A percentile compares a stretch with the other conserved stretches of the same genome.
phyloP scores from a whole-genome alignment of 1,140 invertebrate genomes.

The Pseudomyrmex flavicornis region DNA sequence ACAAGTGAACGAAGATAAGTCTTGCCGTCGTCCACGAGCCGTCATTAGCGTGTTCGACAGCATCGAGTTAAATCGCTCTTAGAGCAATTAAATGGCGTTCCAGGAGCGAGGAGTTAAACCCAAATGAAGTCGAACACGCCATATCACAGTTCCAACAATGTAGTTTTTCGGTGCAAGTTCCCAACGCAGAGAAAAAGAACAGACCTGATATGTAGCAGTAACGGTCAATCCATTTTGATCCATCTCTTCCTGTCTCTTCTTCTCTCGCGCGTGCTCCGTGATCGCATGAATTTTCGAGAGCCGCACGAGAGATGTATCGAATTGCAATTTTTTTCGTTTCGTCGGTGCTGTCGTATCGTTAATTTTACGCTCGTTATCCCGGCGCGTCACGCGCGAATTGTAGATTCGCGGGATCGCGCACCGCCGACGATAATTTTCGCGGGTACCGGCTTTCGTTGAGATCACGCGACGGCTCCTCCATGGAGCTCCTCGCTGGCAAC shows the following conservation, averaged over 20 bases:
- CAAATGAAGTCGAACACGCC: too few relatives aligned
- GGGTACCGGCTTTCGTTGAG: conserved; percentile 28
- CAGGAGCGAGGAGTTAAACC: too few relatives aligned
- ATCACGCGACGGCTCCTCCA: conserved; percentile 33
- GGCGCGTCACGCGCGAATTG: not conserved
- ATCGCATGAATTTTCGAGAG: conserved; percentile 33
- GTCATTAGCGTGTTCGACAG: too few relatives aligned
- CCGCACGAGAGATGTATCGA: not conserved
- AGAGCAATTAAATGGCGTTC: too few relatives aligned
- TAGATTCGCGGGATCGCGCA: not conserved
- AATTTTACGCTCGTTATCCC: not conserved
- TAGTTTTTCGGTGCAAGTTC: too few relatives aligned
- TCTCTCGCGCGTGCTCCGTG: not conserved
- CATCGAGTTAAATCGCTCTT: too few relatives aligned
- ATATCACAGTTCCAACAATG: too few relatives aligned
- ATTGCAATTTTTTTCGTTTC: not conserved
- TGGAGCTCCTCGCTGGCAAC: conserved; percentile 44
- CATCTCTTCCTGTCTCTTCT: not conserved
- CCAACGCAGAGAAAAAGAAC: too few relatives aligned
- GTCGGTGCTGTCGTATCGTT: not conserved
- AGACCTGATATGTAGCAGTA: too few relatives aligned
- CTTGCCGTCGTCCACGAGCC: too few relatives aligned
- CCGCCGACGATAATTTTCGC: conserved; percentile 1
- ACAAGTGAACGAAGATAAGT: too few relatives aligned
- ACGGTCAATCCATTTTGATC: too few relatives aligned